phyloP scores from a whole-genome alignment of 2,888 invertebrate genomes.

The Lycia hirtaria region DNA sequence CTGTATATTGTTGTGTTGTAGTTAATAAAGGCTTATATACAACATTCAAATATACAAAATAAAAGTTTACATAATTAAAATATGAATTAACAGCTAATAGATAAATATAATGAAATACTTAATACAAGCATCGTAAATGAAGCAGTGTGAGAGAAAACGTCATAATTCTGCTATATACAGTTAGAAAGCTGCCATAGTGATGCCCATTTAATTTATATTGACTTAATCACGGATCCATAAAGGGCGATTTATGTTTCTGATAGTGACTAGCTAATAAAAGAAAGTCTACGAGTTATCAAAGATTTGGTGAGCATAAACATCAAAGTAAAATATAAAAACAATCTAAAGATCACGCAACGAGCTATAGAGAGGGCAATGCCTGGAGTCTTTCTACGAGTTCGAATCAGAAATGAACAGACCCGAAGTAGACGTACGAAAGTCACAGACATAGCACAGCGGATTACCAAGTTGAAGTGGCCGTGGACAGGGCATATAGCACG shows the following conservation, averaged over 20 bases:
- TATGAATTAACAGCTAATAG: not conserved
- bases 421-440: too few relatives aligned
- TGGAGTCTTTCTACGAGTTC: too few relatives aligned
- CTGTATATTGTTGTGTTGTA: too few relatives aligned
- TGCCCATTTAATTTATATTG: slow-evolving; percentile 21
- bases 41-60: not conserved
- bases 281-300: slow-evolving; percentile 3
- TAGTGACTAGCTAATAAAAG: not conserved
- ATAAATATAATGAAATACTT: not conserved
- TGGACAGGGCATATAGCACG: too few relatives aligned
- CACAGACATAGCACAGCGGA: too few relatives aligned
- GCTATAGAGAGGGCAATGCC: too few relatives aligned
- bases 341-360: too few relatives aligned
- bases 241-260: slow-evolving; percentile 11
- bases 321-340: not conserved
- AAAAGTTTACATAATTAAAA: not conserved
- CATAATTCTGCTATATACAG: slow-evolving; percentile 15
- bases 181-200: slow-evolving; percentile 21
- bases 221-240: slow-evolving; percentile 8
- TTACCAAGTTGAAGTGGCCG: too few relatives aligned
- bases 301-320: not conserved
- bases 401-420: too few relatives aligned
- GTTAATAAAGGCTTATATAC: too few relatives aligned
- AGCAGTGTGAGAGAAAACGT: slow-evolving; percentile 18
- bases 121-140: not conserved